These are phyloP conservation scores for Perizoma flavofasciatum DNA, from an alignment of 2,888 invertebrate genomes.

Conservation along the genomic window DNA sequence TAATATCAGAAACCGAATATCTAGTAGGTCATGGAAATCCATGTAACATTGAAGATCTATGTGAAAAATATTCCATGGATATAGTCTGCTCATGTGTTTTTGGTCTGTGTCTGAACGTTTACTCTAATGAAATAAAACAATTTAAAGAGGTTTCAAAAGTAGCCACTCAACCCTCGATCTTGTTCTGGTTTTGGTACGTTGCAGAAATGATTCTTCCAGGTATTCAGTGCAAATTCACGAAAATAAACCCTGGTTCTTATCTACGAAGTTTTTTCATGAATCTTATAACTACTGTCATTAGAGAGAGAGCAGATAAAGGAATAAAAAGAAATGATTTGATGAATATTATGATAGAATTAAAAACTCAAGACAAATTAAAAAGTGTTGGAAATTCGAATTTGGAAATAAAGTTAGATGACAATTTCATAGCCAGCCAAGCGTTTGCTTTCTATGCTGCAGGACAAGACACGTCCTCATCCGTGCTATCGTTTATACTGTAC, in stretches of 20 bases:
- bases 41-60: constrained; percentile 18
- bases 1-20: constrained; percentile 38
- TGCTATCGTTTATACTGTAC: constrained; percentile 47
- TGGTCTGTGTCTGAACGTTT: constrained; percentile 23
- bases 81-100: constrained; percentile 26
- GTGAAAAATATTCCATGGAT: constrained; percentile 22
- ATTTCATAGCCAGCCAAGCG: constrained; percentile 52
- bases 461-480: constrained; percentile 62
- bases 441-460: constrained; percentile 60
- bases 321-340: constrained; percentile 52
- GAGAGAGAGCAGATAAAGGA: constrained; percentile 14
- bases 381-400: constrained; percentile 38
- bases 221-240: constrained; percentile 9
- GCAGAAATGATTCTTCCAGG: no score
- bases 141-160: constrained; percentile 18
- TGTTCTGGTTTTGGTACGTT: no score
- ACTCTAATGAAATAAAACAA: constrained; percentile 19
- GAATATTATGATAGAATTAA: constrained; percentile 53
- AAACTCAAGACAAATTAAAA: constrained; percentile 46
- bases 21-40: constrained; percentile 8
- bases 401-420: constrained; percentile 51
- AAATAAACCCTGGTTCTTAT: constrained; percentile 15
- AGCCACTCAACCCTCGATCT: constrained; percentile 9
- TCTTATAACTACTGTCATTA: constrained; percentile 15
- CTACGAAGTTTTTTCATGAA: constrained; percentile 13